Conservation (phyloP, 2,113 vertebrate species). For the Carollia perspicillata region DNA sequence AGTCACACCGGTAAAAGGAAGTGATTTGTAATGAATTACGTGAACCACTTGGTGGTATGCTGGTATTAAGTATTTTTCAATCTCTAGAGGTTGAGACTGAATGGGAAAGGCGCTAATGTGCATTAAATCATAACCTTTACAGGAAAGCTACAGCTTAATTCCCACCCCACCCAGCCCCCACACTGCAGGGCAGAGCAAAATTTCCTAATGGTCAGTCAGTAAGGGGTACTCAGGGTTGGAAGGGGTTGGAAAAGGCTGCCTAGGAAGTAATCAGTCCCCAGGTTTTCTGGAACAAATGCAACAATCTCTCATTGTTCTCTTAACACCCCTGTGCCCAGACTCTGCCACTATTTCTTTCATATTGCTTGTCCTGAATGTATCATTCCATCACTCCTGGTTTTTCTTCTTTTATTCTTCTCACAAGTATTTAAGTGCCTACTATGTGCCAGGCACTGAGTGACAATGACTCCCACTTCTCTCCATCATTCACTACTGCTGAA, state of each 20-base stretch:
- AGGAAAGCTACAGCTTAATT: not conserved
- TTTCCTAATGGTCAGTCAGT: not conserved
- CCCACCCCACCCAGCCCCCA: not conserved
- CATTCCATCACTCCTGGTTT: not conserved
- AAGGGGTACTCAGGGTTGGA: not conserved
- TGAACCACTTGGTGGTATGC: not conserved
- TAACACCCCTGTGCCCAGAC: not conserved
- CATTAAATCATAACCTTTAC: not conserved
- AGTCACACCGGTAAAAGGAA: not conserved
- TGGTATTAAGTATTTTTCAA: not conserved
- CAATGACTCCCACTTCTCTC: not conserved
- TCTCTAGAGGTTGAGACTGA: not conserved
- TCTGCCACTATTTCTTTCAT: not conserved
- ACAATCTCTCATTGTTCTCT: not conserved
- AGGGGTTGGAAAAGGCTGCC: not conserved
- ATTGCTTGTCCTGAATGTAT: not conserved
- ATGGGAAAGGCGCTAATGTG: not conserved
- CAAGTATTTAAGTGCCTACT: not conserved
- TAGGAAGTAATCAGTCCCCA: not conserved
- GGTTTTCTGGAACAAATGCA: not conserved
- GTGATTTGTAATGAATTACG: not conserved
- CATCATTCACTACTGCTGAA: rapidly evolving
- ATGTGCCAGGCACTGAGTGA: too few species aligned
- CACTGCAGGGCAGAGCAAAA: not conserved
- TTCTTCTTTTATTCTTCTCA: not conserved